A percentile compares a stretch with the other conserved stretches of the same genome.
These are phyloP conservation scores for Boulengeromyrus knoepffleri DNA, from an alignment of 2,113 vertebrate genomes.

Conservation along the genomic window DNA sequence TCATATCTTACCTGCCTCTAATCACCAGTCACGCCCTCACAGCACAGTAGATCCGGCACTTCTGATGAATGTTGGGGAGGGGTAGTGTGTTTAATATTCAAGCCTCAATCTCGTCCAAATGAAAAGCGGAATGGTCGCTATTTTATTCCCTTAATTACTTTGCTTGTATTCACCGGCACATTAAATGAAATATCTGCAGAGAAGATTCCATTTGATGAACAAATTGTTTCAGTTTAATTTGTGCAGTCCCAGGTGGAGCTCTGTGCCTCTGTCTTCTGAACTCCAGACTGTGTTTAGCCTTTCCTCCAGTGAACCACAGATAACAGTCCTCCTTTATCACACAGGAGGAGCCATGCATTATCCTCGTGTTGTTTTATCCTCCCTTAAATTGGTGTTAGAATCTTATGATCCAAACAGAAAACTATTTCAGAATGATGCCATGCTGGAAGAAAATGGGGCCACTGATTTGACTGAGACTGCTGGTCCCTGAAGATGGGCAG, in stretches of 20 bases:
- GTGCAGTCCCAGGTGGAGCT: conserved; percentile 19
- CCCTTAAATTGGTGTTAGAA: conserved; percentile 8
- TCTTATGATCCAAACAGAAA: not conserved
- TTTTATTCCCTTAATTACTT: conserved; percentile 55
- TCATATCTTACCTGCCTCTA: not conserved
- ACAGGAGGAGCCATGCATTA: not conserved
- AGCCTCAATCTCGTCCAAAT: conserved; percentile 45
- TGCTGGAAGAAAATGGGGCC: not conserved
- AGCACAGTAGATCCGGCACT: not conserved
- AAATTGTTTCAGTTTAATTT: conserved; percentile 42
- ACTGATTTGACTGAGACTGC: not conserved
- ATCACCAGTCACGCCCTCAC: not conserved
- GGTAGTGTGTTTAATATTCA: not conserved
- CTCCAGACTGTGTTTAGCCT: conserved; percentile 21
- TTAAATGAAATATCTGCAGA: conserved; percentile 47
- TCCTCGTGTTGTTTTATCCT: not conserved
- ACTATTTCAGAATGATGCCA: not conserved
- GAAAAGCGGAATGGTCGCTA: conserved; percentile 42
- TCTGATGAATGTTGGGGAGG: not conserved
- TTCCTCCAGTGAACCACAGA: conserved; percentile 18
- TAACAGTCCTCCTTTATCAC: conserved; percentile 19
- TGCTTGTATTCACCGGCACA: conserved; percentile 41
- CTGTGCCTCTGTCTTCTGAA: conserved; percentile 20
- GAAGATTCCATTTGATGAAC: conserved; percentile 48
- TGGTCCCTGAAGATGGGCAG: not conserved